These are phyloP conservation scores for Pocillopora grandis DNA, from an alignment of 92 coral and sea anemone genomes.

Conservation along the genomic window DNA sequence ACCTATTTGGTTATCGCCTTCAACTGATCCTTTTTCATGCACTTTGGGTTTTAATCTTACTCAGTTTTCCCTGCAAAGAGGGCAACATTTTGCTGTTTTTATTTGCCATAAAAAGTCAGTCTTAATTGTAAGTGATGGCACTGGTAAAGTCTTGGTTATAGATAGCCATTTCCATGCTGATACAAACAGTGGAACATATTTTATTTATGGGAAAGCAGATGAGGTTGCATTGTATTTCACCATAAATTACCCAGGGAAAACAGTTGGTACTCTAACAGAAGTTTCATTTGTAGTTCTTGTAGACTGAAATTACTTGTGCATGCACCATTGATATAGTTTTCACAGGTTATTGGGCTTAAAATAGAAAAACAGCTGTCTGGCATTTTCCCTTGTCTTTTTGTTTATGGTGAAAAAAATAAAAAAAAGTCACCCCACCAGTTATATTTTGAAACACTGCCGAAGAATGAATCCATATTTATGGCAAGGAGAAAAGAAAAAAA, in stretches of 20 bases:
- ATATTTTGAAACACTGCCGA: too few species aligned
- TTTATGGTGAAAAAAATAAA: not conserved
- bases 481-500: too few species aligned
- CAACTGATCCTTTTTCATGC: conserved; percentile 28
- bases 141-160: conserved; percentile 26
- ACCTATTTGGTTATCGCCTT: conserved; percentile 30
- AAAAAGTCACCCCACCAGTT: not conserved
- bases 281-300: conserved; percentile 23
- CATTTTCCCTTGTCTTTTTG: conserved; percentile 1
- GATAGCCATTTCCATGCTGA: conserved; percentile 32
- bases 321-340: conserved; percentile 20
- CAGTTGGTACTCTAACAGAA: conserved; percentile 29
- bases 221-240: conserved; percentile 26
- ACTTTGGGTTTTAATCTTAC: conserved; percentile 19
- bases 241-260: conserved; percentile 16
- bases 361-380: not conserved
- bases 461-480: too few species aligned
- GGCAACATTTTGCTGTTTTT: conserved; percentile 22
- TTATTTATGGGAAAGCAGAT: conserved; percentile 20
- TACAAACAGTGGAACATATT: conserved; percentile 23
- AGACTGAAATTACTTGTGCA: conserved; percentile 35
- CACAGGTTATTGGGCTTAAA: conserved; percentile 4
- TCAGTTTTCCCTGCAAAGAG: conserved; percentile 20
- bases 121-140: conserved; percentile 25
- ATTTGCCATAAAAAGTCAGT: conserved; percentile 3